Percentiles rank a stretch among this genome's conserved stretches.
Conservation (phyloP, 2,888 invertebrate species). For the Harpalus rubripes region DNA sequence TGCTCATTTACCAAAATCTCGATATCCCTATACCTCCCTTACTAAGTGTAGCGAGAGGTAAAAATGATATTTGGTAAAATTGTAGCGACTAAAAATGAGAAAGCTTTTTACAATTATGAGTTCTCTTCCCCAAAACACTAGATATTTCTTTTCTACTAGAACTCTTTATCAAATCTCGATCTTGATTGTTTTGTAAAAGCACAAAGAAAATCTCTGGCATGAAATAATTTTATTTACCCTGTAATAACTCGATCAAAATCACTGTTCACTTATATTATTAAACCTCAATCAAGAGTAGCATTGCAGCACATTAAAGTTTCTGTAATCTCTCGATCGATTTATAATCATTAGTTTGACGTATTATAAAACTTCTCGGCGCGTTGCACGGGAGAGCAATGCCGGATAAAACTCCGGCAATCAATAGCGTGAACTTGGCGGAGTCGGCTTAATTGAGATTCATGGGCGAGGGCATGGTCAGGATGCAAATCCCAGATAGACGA, state of each 20-base stretch:
- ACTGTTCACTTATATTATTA: constrained; percentile 20
- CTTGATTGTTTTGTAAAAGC: not conserved
- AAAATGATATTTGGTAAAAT: too few relatives aligned
- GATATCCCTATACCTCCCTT: too few relatives aligned
- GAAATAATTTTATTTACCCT: constrained; percentile 4
- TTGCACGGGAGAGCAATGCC: not conserved
- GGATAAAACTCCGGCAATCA: constrained; percentile 41
- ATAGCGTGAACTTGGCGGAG: constrained; percentile 51
- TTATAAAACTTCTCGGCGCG: constrained; percentile 58
- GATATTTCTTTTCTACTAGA: not conserved
- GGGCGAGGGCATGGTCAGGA: constrained; percentile 33
- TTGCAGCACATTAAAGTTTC: constrained; percentile 42
- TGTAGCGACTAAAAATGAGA: too few relatives aligned
- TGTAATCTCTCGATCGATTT: constrained; percentile 60
- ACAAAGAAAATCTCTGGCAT: not conserved
- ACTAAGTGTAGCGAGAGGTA: too few relatives aligned
- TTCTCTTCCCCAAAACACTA: not conserved
- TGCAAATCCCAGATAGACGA: not conserved
- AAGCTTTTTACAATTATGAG: not conserved
- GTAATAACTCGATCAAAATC: not conserved
- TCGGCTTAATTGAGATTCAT: constrained; percentile 63
- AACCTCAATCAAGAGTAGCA: constrained; percentile 18
- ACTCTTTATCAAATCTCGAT: not conserved
- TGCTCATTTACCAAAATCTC: too few relatives aligned
- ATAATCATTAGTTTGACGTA: constrained; percentile 63